Base-by-base conservation (phyloP, 1,140 invertebrate species). In the Phymastichus coffea region DNA sequence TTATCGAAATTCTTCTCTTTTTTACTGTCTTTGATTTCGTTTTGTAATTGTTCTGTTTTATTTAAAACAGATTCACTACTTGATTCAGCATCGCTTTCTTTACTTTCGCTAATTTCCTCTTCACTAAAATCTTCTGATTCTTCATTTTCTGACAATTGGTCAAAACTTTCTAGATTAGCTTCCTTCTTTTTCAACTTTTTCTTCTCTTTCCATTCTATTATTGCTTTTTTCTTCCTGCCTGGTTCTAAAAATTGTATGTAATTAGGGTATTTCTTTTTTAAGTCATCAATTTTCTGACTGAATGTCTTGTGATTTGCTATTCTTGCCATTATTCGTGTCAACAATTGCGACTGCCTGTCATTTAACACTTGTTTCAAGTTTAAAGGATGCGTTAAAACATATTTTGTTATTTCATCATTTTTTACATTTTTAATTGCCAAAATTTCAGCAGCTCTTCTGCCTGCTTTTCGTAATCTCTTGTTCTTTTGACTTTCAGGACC, bases 331-430 rank as follows among this genome's bases (percentile, higher is more conserved):
- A 71, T 65, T 9, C 71, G 62, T 37, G 57, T 64, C 8, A 33
- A 53, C 7, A 57, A 38, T 37, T 66, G 56, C 0, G 65, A 47
- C 0, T 41, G 57, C 15, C 41, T 2, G 57, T 76, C 63, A 20
- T 63, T 40, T 20, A 76, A 63, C 44, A 78, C 61, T 23, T 72
- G 53, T 8, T 67, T 30, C 6, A 70, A 17, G 1, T 37, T 44
- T 47, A 56, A 63, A 0, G 26, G 64, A 51, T 71, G 70, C 10
- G 46, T 48, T 4, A 79, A 66, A 2, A 63, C 72, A 65, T 72
- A 79, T 66, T 63, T 76, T 1, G 73, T 68, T 40, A 78, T 65
- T 2, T 75, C 72, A 52, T 79, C 76, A 1, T 74, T 69, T 47
- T 76, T 72, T 1, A 77, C 51, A 10, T 40, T 63, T 60, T 80